Evolutionary conservation across 2,113 vertebrate genomes (phyloP).

Genomic region (Phaethornis superciliosus): DNA sequence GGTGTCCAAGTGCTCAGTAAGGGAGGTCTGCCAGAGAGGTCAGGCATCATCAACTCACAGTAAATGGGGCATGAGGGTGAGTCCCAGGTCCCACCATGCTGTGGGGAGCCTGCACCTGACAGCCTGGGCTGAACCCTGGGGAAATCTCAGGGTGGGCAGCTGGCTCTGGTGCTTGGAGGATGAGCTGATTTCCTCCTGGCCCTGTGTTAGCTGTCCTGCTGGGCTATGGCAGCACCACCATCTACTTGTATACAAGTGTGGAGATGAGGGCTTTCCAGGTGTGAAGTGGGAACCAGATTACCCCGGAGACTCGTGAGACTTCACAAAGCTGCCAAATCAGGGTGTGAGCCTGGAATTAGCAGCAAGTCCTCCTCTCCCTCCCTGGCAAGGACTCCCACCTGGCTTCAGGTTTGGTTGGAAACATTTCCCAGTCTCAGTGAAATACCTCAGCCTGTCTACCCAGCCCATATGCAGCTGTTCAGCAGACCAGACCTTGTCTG

Average conservation of each 20-base stretch:
- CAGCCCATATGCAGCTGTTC: fast-evolving
- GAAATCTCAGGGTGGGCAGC: fast-evolving
- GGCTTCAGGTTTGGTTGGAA: neutral
- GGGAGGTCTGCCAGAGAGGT: fast-evolving
- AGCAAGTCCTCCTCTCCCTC: neutral
- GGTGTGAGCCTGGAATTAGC: neutral
- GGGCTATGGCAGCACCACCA: neutral
- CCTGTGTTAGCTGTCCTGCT: neutral
- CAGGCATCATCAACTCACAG: fast-evolving
- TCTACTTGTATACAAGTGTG: neutral
- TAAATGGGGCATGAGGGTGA: fast-evolving
- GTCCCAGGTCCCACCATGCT: neutral
- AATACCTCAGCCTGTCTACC: neutral
- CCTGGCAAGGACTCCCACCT: neutral
- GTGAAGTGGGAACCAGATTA: neutral
- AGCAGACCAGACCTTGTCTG: neutral
- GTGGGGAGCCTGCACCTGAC: fast-evolving
- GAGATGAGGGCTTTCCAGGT: neutral
- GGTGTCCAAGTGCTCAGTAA: neutral
- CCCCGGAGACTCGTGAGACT: neutral
- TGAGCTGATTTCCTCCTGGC: neutral
- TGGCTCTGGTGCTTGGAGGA: fast-evolving
- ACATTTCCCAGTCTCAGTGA: neutral
- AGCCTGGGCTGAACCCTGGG: neutral
- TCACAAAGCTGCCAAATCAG: neutral